Base-by-base conservation (phyloP, 2,797 vertebrate genomes). In the Alcedo quadribrachys region DNA sequence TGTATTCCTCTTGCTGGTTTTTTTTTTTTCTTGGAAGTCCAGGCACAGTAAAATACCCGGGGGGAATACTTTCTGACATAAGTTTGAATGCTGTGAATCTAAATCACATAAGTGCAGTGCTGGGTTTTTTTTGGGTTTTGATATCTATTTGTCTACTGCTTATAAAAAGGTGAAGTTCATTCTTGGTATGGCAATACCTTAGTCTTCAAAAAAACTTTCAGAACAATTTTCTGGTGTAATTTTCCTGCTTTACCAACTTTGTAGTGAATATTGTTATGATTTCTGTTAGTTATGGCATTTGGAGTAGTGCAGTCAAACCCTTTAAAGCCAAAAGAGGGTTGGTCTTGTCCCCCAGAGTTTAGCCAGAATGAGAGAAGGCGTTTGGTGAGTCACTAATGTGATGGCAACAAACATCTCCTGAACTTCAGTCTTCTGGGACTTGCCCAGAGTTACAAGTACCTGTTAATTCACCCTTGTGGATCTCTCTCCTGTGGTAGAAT, bases 121-220 rank as follows among this genome's bases (percentile, higher is more conserved):
- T 46, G 3, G 8, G 17, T 20, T 53, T 54, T 65, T 48, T 42
- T 30, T 53, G 1, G 6, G 37, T 3, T 12, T 35, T 46, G 8
- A 1, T 37, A 12, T 63, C 18, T 58, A 1, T 69, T 1, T 25
- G 2, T n/a, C 10, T n/a, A 18, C 15, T 2, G 2, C 9, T 0
- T 35, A 5, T 22, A 19, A 46, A 54, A 35, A 58, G 30, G 9
- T 19, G 25, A 54, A 17, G 13, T 6, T 43, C 8, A 1, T 66
- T 51, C 18, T 84, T 21, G 67, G 1, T 30, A 13, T 22, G 27
- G 58, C 25, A 50, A 3, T 45, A 42, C 11, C 35, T 35, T 1
- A 4, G 4, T 37, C 19, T 37, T 81, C 7, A 15, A 9, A 15
- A 9, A 42, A 40, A 66, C n/a, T 66, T 48, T 12, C 8, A 35